These are phyloP conservation scores for Chondrilla cf. caribensis DNA, from an alignment of 37 sponge, comb jelly and placozoan species.

Conservation along the genomic window DNA sequence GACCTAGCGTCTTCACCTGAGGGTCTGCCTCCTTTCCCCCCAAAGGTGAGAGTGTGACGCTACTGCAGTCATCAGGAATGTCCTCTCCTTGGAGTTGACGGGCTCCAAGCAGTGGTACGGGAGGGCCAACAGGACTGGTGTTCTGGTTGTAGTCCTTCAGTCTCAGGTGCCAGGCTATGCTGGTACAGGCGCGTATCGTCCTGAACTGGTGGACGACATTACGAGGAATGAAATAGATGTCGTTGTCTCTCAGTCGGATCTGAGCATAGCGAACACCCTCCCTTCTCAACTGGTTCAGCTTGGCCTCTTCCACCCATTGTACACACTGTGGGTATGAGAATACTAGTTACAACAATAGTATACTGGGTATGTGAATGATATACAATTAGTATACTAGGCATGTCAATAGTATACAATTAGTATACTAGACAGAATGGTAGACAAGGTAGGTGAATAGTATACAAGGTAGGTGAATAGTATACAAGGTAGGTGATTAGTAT, in stretches of 20 bases:
- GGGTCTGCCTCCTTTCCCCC: neutral
- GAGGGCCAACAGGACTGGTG: too few relatives aligned
- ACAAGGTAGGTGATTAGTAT: too few relatives aligned
- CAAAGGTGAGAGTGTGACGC: too few relatives aligned
- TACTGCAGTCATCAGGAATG: neutral
- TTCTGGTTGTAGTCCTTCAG: constrained; percentile 43
- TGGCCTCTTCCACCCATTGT: constrained; percentile 96
- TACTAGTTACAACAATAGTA: too few relatives aligned
- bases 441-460: neutral
- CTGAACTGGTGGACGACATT: constrained; percentile 95
- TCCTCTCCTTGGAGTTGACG: neutral
- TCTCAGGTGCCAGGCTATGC: constrained; percentile 95
- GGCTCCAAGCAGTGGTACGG: neutral
- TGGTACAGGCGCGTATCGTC: constrained; percentile 83
- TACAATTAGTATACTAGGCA: too few relatives aligned
- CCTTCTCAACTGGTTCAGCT: constrained; percentile 84
- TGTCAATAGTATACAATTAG: too few relatives aligned
- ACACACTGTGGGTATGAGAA: constrained; percentile 69
- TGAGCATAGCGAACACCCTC: constrained; percentile 78
- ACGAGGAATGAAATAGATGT: constrained; percentile 96
- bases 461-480: too few relatives aligned
- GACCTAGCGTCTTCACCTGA: too few relatives aligned
- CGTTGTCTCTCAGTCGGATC: constrained; percentile 77
- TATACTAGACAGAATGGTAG: neutral
- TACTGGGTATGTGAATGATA: too few relatives aligned